Percentiles rank a stretch among this genome's conserved stretches.
Evolutionary conservation across 2,797 vertebrate species (phyloP).

Genomic region (Pitangus sulphuratus): DNA sequence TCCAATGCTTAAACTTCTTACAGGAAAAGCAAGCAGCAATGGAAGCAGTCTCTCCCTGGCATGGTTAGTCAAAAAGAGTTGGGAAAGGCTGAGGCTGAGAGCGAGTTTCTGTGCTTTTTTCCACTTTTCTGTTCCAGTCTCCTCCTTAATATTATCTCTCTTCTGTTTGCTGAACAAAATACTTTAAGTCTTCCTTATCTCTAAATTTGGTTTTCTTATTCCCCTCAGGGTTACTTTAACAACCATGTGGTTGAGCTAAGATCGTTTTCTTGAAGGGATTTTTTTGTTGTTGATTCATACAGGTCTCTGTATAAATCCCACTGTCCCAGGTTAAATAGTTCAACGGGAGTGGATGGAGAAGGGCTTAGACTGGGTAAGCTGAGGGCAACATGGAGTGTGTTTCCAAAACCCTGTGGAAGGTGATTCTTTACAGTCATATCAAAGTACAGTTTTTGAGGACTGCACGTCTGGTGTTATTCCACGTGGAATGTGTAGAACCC

Average conservation of each 20-base stretch:
- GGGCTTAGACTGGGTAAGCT: background rate
- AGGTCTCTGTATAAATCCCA: background rate
- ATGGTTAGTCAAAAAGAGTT: background rate
- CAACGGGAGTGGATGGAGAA: background rate
- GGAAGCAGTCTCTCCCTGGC: background rate
- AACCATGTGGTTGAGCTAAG: background rate
- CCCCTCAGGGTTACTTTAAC: background rate
- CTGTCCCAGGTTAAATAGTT: background rate
- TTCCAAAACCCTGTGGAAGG: background rate
- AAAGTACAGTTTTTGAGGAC: background rate
- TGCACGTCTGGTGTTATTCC: background rate
- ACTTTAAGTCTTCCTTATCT: background rate
- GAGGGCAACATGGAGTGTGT: background rate
- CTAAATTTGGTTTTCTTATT: background rate
- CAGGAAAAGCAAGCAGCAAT: background rate
- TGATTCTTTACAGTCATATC: background rate
- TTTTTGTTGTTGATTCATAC: background rate
- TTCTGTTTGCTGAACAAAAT: background rate
- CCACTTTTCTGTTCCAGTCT: background rate
- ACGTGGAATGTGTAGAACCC: background rate
- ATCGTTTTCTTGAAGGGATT: background rate
- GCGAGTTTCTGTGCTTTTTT: background rate
- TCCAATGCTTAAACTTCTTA: background rate
- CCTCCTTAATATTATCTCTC: background rate
- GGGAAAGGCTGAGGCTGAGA: background rate